Evolutionary conservation across 2,888 invertebrate species (phyloP).

Genomic region (Ectobius pallidus): DNA sequence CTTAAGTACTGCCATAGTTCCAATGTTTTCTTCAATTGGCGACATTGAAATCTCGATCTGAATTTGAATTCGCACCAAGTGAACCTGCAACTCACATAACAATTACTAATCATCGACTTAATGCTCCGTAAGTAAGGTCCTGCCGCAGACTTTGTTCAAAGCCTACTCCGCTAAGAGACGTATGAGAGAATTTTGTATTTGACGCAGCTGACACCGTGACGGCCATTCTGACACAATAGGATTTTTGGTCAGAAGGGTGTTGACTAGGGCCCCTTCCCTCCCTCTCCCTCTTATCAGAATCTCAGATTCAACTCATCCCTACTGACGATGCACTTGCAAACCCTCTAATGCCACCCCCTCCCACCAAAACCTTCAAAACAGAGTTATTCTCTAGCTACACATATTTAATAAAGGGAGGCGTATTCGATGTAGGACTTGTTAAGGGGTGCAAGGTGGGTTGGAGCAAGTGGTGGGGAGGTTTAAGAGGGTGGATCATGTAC

Average conservation of each 20-base stretch:
- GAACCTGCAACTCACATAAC: no score
- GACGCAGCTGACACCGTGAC: constrained; percentile 48
- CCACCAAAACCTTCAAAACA: no score
- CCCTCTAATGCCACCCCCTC: constrained; percentile 18
- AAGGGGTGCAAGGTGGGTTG: constrained; percentile 25
- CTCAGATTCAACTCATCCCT: constrained; percentile 19
- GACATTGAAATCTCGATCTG: no score
- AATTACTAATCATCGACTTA: no score
- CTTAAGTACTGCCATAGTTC: no score
- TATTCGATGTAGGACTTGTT: constrained; percentile 7
- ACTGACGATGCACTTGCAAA: constrained; percentile 23
- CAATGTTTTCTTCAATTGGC: no score
- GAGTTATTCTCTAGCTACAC: not conserved
- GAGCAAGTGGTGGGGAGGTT: constrained; percentile 20
- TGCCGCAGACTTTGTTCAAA: no score
- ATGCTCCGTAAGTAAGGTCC: no score
- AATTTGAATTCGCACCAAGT: no score
- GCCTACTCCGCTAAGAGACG: constrained; percentile 25
- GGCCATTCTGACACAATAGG: constrained; percentile 29
- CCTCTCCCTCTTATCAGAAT: not conserved
- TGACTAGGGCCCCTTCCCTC: constrained; percentile 28
- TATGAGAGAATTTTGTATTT: constrained; percentile 40
- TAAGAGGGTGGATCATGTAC: constrained; percentile 18
- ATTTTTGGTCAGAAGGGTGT: constrained; percentile 24
- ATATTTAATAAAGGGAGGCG: constrained; percentile 34